These are phyloP conservation scores for Sebastes kiyomatsui DNA, from an alignment of 2,797 vertebrate species.

Conservation along the genomic window DNA sequence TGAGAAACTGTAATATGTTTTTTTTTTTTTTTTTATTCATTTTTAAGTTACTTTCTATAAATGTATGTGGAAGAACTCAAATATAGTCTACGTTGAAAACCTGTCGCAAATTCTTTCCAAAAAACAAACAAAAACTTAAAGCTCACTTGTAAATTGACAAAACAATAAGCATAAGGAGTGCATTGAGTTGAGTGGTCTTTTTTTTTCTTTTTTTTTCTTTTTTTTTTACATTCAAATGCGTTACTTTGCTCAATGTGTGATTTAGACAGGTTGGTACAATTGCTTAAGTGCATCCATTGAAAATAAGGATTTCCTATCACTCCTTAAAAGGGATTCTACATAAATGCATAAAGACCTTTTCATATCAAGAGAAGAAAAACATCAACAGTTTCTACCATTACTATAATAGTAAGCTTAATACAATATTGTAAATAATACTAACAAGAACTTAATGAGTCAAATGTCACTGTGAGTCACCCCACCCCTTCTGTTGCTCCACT, in stretches of 20 bases:
- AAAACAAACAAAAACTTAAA: constrained; percentile 79
- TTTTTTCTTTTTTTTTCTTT: background rate
- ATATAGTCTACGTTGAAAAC: constrained; percentile 80
- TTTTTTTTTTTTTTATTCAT: constrained; percentile 68
- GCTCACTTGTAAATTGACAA: constrained; percentile 78
- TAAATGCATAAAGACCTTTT: constrained; percentile 81
- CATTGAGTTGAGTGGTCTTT: constrained; percentile 75
- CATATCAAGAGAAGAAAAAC: constrained; percentile 80
- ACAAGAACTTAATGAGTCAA: constrained; percentile 73
- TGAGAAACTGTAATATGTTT: constrained; percentile 85
- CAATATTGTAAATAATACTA: constrained; percentile 81
- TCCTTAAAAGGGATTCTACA: constrained; percentile 79
- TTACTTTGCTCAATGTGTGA: constrained; percentile 78
- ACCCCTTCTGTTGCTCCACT: constrained; percentile 46
- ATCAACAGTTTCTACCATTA: constrained; percentile 75
- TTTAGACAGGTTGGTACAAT: constrained; percentile 82
- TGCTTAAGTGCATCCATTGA: constrained; percentile 84
- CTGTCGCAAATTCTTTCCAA: constrained; percentile 72
- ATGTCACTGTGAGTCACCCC: constrained; percentile 59
- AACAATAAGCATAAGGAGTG: constrained; percentile 78
- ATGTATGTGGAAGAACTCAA: constrained; percentile 85
- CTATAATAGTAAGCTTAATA: constrained; percentile 78
- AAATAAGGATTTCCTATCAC: constrained; percentile 84
- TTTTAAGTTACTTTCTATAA: constrained; percentile 85
- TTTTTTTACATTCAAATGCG: constrained; percentile 85